These are phyloP conservation scores for Dendroctonus valens DNA, from an alignment of 1,140 invertebrate species.

Conservation along the genomic window DNA sequence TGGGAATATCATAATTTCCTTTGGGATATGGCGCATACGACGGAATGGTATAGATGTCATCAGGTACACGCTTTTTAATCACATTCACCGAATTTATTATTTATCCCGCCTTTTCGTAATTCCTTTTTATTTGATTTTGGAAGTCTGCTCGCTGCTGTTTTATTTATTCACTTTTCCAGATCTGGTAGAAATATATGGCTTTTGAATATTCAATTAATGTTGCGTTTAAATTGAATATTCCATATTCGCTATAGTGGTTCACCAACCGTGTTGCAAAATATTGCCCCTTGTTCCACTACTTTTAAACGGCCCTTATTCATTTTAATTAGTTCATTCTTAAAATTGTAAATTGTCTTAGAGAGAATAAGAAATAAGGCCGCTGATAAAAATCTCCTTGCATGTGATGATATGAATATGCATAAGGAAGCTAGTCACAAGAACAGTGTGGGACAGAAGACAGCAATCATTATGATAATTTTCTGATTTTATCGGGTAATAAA, in stretches of 20 bases:
- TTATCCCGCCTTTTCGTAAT: slow-evolving; percentile 25
- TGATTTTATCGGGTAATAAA: slow-evolving; percentile 37
- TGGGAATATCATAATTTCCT: slow-evolving; percentile 35
- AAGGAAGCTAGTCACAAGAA: slow-evolving; percentile 35
- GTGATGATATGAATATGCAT: slow-evolving; percentile 36
- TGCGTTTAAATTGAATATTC: too few species aligned
- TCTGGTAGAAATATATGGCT: background rate
- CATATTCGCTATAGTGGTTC: too few species aligned
- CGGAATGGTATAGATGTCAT: slow-evolving; percentile 30
- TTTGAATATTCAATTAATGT: background rate
- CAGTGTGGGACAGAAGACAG: slow-evolving; percentile 40
- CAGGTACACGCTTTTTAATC: slow-evolving; percentile 30
- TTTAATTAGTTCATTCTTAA: slow-evolving; percentile 28
- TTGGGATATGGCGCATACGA: slow-evolving; percentile 31
- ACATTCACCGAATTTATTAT: slow-evolving; percentile 31
- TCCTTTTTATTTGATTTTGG: slow-evolving; percentile 28
- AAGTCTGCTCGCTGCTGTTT: slow-evolving; percentile 12
- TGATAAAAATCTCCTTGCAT: slow-evolving; percentile 32
- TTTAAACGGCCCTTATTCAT: background rate
- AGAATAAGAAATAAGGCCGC: slow-evolving; percentile 14
- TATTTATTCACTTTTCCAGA: slow-evolving; percentile 14
- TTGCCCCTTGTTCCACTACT: too few species aligned
- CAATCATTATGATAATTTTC: slow-evolving; percentile 40
- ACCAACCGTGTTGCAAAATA: too few species aligned
- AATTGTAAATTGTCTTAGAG: slow-evolving; percentile 29